Conservation (phyloP, 2,113 vertebrate species). For the Pangasianodon gigas region DNA sequence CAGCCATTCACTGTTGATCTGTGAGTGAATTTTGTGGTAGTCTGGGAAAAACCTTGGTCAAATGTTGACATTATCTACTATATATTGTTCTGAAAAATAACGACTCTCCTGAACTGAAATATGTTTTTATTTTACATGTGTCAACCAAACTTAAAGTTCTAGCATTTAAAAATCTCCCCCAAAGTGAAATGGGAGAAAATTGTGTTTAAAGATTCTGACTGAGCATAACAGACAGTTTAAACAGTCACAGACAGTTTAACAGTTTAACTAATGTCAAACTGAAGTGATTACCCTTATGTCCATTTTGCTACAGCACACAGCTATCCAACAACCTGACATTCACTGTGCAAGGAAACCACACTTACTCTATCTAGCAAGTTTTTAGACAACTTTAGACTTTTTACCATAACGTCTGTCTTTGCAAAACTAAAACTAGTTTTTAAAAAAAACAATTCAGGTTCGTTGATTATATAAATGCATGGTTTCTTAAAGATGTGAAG, state of each 20-base stretch:
- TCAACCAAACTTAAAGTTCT: not conserved
- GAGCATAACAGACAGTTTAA: not conserved
- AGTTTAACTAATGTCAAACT: not conserved
- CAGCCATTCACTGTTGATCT: not conserved
- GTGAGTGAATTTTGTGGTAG: not conserved
- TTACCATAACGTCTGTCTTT: not conserved
- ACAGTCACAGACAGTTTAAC: not conserved
- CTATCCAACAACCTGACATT: not conserved
- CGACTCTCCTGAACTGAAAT: not conserved
- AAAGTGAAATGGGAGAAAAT: not conserved
- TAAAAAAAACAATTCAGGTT: too few species aligned
- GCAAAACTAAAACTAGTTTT: not conserved
- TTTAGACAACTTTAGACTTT: not conserved
- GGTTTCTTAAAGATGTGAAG: not conserved
- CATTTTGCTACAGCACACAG: not conserved
- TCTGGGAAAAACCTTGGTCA: not conserved
- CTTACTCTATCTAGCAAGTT: not conserved
- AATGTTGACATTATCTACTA: not conserved
- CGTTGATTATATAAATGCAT: not conserved
- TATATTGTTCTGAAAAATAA: not conserved
- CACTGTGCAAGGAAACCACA: not conserved
- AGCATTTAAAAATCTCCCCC: not conserved
- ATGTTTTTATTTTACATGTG: not conserved
- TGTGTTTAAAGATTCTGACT: not conserved
- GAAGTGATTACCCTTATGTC: not conserved